Base-by-base conservation (phyloP, 2,888 invertebrate genomes). In the Lottia scabra region DNA sequence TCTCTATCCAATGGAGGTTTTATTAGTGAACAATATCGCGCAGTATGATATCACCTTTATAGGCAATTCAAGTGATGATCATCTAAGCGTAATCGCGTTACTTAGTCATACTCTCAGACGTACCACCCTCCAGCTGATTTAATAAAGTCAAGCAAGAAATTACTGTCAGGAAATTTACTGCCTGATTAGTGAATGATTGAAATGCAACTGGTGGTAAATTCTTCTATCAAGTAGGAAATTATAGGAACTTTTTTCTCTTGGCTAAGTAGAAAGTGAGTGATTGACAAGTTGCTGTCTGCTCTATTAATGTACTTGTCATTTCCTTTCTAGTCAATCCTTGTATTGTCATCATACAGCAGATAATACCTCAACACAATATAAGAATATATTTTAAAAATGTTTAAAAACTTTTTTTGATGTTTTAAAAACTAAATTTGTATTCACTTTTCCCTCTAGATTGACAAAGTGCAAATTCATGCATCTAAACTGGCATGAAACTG, bases 181-280 rank as follows among this genome's bases (percentile, higher is more conserved):
- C 19, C 23, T 56, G 56, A 56, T 56, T 56, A 23, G 56, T 23
- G 19, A 23, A 56, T 23, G 19, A 56, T 56, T 56, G 56, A 23
- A 23, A 56, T 23, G 56, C 56, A 56, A 56, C 56, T 56, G 56
- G 56, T 56, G 56, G 56, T 23, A 56, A 56, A 56, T 56, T 56
- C 23, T 56, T 19, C 23, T 56, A 56, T 56, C 23, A 56, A 38
- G 38, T 56, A 12, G 23, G 56, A 56, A 56, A 56, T 56, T 56
- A 56, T 23, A 23, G 56, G 12, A 56, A 23, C 19, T 56, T 56
- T 56, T 56, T 56, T 56, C 13, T 56, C 15, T 1, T 38, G 38
- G 10, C 38, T 38, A 38, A 38, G 38, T 38, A 38, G 38, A 38
- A 38, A 38, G 1, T 38, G 38, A 38, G 38, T 38, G 38, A 38